Base-by-base conservation (phyloP, 2,113 vertebrate genomes). In the Petroica traversi region DNA sequence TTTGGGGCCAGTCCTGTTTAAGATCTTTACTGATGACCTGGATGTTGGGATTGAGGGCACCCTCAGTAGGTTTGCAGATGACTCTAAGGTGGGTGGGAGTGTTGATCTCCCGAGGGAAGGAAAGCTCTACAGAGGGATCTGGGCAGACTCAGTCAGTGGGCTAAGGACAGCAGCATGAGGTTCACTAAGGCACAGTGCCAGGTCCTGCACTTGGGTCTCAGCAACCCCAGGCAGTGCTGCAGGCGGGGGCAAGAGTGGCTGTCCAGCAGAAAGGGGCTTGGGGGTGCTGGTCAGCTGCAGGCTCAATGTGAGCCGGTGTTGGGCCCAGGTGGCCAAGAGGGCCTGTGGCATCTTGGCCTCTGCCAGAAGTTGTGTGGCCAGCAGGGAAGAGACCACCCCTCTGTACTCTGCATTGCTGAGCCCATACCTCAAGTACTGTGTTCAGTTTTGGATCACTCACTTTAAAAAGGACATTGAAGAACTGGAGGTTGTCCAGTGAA, bases 361-460 rank as follows among this genome's bases (percentile, higher is more conserved):
- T 48, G 13, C 24, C 49, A 48, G 13, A 11, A n/a, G 4, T 2
- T 3, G 10, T 9, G 24, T 48, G 61, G 59, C 29, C 69, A 74
- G 41, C 41, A 57, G 69, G 59, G 29, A 12, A n/a, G n/a, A n/a
- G 68, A 63, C 23, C 24, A 5, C 5, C 19, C 48, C n/a, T 72
- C 46, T 46, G 48, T 18, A 9, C 14, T 40, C 49, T 14, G 40
- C 40, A 8, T 6, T 46, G 68, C 14, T 40, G 58, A 48, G 29
- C 59, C 40, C 49, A 57, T 40, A 49, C 29, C 71, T 48, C 1
- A 0, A 41, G 55, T 4, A 1, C 24, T 15, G 4, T 0, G 0
- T 46, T 69, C 23, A 29, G 64, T 54, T 78, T 61, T 69, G 40
- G 46, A n/a, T 6, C 13, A 3, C 28, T 54, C 55, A 4, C 24